A percentile compares a stretch with the other conserved stretches of the same genome.
These are phyloP conservation scores for Callospermophilus lateralis DNA, from an alignment of 2,113 vertebrate species.

Conservation along the genomic window DNA sequence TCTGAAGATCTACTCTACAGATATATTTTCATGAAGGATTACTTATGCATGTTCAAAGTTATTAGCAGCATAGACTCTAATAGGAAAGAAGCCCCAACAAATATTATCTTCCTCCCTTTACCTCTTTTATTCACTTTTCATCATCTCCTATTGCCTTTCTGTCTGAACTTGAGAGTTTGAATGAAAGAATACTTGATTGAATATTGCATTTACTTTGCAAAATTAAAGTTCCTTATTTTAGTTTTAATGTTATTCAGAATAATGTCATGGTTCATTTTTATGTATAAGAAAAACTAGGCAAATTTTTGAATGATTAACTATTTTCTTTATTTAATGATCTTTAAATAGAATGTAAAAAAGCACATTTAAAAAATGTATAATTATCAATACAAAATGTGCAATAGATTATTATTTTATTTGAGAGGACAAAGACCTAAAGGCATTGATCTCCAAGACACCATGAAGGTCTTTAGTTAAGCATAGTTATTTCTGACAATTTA, in stretches of 20 bases:
- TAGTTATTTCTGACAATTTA: neutral
- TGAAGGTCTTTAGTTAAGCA: neutral
- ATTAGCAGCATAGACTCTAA: too few relatives aligned
- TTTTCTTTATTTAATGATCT: neutral
- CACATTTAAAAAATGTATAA: neutral
- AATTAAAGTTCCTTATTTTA: neutral
- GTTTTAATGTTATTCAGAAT: neutral
- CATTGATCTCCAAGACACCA: neutral
- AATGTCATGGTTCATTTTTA: neutral
- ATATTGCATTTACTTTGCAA: neutral
- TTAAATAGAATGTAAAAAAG: neutral
- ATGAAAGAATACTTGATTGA: neutral
- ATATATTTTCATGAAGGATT: too few relatives aligned
- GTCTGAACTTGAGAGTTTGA: neutral
- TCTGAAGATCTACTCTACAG: too few relatives aligned
- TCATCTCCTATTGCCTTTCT: neutral
- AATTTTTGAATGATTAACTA: neutral
- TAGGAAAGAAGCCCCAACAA: too few relatives aligned
- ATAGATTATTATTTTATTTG: constrained; percentile 11
- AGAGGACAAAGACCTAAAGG: neutral
- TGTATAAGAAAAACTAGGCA: neutral
- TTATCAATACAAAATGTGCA: neutral
- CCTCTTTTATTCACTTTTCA: too few relatives aligned
- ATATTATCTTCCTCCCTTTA: too few relatives aligned
- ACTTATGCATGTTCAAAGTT: too few relatives aligned